Base-by-base conservation (phyloP, 1,140 invertebrate genomes). In the Drosophila takahashii region DNA sequence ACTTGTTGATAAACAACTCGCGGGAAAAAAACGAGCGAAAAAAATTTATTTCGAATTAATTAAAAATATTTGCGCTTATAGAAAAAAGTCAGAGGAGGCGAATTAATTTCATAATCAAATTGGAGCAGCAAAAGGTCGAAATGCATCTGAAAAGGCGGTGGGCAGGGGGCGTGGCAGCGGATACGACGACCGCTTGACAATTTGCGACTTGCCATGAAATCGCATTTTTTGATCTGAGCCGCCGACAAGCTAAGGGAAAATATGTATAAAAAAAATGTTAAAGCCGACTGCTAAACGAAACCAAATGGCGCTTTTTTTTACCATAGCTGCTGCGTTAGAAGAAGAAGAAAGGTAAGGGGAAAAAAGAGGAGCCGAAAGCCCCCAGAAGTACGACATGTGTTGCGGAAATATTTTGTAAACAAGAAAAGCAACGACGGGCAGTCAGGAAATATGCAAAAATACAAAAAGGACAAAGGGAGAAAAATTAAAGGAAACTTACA, bases 191-290 rank as follows among this genome's bases (percentile, higher is more conserved):
- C 69, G 83, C 77, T 84, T 87, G 87, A 90, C 83, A 90, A 87
- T 90, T 79, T 84, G 79, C 79, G 83, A 90, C 87, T 90, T 90
- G 87, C 16, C 87, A 90, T 90, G 81, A 90, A 90, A 90, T 90
- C 87, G 84, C 78, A 90, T 76, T 81, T 84, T 90, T 90, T 90
- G 87, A 90, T 90, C 87, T 90, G 74, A 90, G 87, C 87, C 87
- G 87, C 79, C 75, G 64, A 53, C 60, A 72, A 62, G 54, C 37
- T 32, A 22, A 51, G 57, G 15, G 29, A 15, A 50, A 47, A 13
- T 15, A n/a, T 39, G 34, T 44, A 57, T 48, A 45, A 39, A 37
- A 51, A 57, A 47, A 45, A 39, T 44, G 54, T 29, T 61, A 18
- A 52, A 45, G 52, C 66, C 65, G 44, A 16, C 56, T 51, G 54